phyloP scores from a whole-genome alignment of 2,888 invertebrate species.

The Anarsia innoxiella region DNA sequence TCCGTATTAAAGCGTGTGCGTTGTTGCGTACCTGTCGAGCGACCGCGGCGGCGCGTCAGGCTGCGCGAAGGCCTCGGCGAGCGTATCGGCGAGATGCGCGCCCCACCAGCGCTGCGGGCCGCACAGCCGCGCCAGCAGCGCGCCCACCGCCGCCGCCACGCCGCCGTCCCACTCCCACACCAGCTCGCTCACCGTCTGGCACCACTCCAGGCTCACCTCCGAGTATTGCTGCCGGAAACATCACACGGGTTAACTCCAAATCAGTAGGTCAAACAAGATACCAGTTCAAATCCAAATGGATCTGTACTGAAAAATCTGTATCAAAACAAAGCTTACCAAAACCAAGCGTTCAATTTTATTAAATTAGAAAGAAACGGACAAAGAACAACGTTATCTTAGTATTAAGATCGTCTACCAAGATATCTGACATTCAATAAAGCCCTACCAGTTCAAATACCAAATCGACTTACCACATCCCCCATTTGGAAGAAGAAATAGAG shows the following conservation, averaged over 20 bases:
- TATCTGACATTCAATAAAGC: no score
- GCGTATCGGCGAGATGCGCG: conserved; percentile 87
- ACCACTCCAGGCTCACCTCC: conserved; percentile 45
- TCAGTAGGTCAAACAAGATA: no score
- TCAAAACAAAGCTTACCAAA: no score
- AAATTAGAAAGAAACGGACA: no score
- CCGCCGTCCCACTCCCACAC: conserved; percentile 86
- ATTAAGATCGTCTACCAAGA: no score
- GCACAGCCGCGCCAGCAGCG: conserved; percentile 85
- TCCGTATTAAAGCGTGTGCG: no score
- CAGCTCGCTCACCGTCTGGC: conserved; percentile 55
- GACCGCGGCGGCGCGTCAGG: conserved; percentile 87
- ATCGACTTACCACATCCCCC: conserved; percentile 54
- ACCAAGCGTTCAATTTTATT: no score
- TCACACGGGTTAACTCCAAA: no score
- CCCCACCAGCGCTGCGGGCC: conserved; percentile 92
- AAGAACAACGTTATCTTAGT: no score
- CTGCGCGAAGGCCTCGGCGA: conserved; percentile 85
- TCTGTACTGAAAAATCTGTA: no score
- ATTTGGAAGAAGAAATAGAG: conserved; percentile 79
- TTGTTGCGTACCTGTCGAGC: conserved; percentile 81
- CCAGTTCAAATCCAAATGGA: no score
- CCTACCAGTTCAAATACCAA: no score
- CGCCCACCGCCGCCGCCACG: conserved; percentile 85
- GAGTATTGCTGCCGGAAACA: conserved; percentile 43